phyloP scores from a whole-genome alignment of 2,797 vertebrate genomes.

The Crax fasciolata region DNA sequence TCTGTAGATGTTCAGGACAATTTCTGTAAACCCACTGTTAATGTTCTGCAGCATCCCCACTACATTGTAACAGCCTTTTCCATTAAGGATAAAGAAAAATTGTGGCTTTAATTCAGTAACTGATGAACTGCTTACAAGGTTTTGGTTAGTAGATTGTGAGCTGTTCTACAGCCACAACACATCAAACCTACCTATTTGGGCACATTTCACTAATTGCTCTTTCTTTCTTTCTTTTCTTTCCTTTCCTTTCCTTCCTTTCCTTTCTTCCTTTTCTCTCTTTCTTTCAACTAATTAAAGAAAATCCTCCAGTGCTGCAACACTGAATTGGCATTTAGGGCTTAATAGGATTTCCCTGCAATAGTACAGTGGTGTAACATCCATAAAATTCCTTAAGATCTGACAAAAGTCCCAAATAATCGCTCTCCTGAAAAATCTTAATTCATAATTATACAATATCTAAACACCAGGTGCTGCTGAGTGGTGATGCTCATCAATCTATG shows the following conservation, averaged over 20 bases:
- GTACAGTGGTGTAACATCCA: rapidly evolving
- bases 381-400: neutral
- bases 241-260: too few relatives aligned
- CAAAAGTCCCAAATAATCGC: neutral
- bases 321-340: neutral
- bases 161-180: neutral
- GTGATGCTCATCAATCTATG: neutral
- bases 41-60: neutral
- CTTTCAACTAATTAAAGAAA: neutral
- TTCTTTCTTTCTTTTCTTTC: too few relatives aligned
- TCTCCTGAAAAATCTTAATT: neutral
- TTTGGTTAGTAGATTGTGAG: neutral
- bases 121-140: neutral
- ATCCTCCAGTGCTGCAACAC: neutral
- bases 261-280: too few relatives aligned
- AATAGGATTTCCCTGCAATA: neutral
- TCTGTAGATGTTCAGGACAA: neutral
- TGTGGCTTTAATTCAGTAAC: neutral
- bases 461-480: neutral
- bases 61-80: neutral
- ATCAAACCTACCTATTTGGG: neutral
- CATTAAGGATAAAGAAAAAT: neutral
- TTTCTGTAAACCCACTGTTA: neutral
- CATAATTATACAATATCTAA: neutral
- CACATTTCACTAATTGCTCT: neutral